Conservation (phyloP, 2,797 vertebrate species). For the Phaenicophaeus curvirostris region DNA sequence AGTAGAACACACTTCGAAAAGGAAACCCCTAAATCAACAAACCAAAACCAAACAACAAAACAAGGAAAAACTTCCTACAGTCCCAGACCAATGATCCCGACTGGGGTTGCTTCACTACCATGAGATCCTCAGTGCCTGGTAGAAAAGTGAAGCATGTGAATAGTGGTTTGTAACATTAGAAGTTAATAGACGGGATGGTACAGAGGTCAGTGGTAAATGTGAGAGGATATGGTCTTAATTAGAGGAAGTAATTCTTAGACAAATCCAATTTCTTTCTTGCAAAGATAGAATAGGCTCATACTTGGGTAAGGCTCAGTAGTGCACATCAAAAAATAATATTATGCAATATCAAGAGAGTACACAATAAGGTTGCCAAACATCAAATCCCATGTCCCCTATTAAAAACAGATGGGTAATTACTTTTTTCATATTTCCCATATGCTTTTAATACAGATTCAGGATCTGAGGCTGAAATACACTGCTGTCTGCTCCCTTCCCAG, state of each 20-base stretch:
- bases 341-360: constrained; percentile 39
- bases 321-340: constrained; percentile 51
- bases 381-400: constrained; percentile 33
- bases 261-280: constrained; percentile 43
- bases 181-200: not conserved
- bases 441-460: constrained; percentile 47
- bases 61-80: not conserved
- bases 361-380: constrained; percentile 31
- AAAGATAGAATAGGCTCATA: not conserved
- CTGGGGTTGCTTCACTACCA: not conserved
- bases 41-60: not conserved
- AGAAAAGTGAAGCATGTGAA: not conserved
- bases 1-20: not conserved
- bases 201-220: not conserved
- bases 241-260: constrained; percentile 11
- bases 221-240: constrained; percentile 30
- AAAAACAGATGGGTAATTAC: constrained; percentile 63
- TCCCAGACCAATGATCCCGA: not conserved
- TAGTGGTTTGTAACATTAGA: not conserved
- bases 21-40: not conserved
- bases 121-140: not conserved
- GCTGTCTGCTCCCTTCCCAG: not conserved
- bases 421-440: constrained; percentile 55
- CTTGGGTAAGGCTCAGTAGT: constrained; percentile 20
- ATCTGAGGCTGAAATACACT: constrained; percentile 3